Base-by-base conservation (phyloP, 2,888 invertebrate species). In the Drosophila tripunctata region DNA sequence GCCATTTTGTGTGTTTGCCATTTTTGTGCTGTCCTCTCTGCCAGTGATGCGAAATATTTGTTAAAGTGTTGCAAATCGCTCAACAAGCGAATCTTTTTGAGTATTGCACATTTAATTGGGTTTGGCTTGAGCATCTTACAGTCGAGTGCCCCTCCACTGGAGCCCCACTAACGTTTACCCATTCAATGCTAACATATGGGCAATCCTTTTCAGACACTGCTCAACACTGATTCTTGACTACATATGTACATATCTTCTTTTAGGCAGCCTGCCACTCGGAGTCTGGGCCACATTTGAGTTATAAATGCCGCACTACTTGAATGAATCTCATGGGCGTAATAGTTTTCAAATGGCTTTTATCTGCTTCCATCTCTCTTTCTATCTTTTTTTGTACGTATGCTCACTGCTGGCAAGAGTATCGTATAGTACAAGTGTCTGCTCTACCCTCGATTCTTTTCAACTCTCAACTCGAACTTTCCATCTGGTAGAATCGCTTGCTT, bases 251-350 rank as follows among this genome's bases (percentile, higher is more conserved):
- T 47, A 30, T 43, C 47, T 63, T 30, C 40, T 31, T 41, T 41
- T 51, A 56, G 47, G 54, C 58, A 41, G 48, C 2, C 3, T 57
- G 64, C 48, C 56, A 56, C 47, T 54, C 36, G 3, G 36, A 17
- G 17, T 50, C 61, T 60, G 51, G 73, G 60, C 61, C 55, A 60
- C 87, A 83, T 78, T 81, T 84, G 68, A 76, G 76, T 87, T 84
- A 85, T 79, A 84, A 84, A 87, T 87, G 87, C 75, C 75, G 87
- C 78, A 79, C 80, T 79, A 82, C 80, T 87, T 79, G 72, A 85
- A 87, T 79, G 87, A 75, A 78, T 87, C 84, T 82, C 84, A 66
- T 78, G 84, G 87, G 84, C 80, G 87, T 87, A 82, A 87, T 84
- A 87, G 84, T 87, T 85, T 83, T 83, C 85, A 81, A 87, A 82